These are phyloP conservation scores for Heliconius hortense DNA, from an alignment of 2,888 invertebrate species.

Conservation along the genomic window DNA sequence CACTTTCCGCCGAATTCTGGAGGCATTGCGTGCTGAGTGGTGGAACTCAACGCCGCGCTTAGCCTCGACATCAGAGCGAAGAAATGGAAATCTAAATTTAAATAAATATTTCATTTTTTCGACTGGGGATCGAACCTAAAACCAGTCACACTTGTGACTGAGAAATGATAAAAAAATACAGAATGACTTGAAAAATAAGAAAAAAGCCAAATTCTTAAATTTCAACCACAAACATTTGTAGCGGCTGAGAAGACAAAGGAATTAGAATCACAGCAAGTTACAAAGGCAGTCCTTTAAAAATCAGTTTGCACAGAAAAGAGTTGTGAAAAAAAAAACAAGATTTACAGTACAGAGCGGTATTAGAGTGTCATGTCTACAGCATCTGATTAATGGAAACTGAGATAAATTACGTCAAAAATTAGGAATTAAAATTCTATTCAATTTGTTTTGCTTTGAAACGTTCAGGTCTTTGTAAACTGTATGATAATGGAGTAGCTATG, in stretches of 20 bases:
- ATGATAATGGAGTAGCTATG: not conserved
- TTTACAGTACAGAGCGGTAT: not conserved
- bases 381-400: slow-evolving; percentile 15
- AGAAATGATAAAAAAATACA: not conserved
- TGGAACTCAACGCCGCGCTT: no score
- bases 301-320: slow-evolving; percentile 41
- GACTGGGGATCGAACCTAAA: no score
- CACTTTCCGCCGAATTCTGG: no score
- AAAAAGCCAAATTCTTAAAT: not conserved
- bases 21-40: no score
- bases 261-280: slow-evolving; percentile 35
- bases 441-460: slow-evolving; percentile 6
- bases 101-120: no score
- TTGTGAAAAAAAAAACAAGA: slow-evolving; percentile 4
- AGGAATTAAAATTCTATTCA: slow-evolving; percentile 13
- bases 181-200: not conserved
- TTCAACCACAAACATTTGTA: slow-evolving; percentile 9
- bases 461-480: not conserved
- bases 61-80: no score
- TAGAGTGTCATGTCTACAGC: slow-evolving; percentile 4
- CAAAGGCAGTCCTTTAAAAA: slow-evolving; percentile 43
- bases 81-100: no score
- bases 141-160: no score
- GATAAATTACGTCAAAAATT: not conserved
- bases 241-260: slow-evolving; percentile 32